A percentile compares a stretch with the other conserved stretches of the same genome.
Conservation (phyloP, 1,140 invertebrate species). For the Rhopalosiphum padi region DNA sequence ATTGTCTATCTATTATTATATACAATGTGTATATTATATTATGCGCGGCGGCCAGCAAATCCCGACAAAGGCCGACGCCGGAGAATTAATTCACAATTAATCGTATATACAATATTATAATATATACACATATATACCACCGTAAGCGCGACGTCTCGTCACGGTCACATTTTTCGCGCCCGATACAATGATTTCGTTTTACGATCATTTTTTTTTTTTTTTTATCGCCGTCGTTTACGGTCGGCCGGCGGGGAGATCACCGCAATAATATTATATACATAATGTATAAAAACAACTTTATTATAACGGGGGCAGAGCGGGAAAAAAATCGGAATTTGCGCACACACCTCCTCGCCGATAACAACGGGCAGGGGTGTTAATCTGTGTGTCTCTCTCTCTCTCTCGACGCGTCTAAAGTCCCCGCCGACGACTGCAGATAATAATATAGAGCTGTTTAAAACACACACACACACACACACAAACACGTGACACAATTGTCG, state of each 20-base stretch:
- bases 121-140: neutral
- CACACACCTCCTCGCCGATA: neutral
- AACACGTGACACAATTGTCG: neutral
- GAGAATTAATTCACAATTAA: conserved; percentile 52
- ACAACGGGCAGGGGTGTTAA: neutral
- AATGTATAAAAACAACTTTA: conserved; percentile 50
- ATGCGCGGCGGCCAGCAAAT: neutral
- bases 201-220: conserved; percentile 12
- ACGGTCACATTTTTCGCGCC: conserved; percentile 22
- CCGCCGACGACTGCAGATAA: neutral
- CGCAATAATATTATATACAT: conserved; percentile 33
- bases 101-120: neutral
- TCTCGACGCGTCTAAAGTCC: neutral
- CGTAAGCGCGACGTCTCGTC: conserved; percentile 12
- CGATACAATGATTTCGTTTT: conserved; percentile 38
- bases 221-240: conserved; percentile 36
- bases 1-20: conserved; percentile 5
- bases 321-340: conserved; percentile 8
- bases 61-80: neutral
- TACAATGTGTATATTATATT: no score
- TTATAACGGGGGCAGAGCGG: conserved; percentile 14
- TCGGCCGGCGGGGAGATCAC: neutral
- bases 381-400: neutral
- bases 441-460: neutral
- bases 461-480: neutral